Evolutionary conservation across 2,113 vertebrate species (phyloP).

Genomic region (Pleuronectes platessa): DNA sequence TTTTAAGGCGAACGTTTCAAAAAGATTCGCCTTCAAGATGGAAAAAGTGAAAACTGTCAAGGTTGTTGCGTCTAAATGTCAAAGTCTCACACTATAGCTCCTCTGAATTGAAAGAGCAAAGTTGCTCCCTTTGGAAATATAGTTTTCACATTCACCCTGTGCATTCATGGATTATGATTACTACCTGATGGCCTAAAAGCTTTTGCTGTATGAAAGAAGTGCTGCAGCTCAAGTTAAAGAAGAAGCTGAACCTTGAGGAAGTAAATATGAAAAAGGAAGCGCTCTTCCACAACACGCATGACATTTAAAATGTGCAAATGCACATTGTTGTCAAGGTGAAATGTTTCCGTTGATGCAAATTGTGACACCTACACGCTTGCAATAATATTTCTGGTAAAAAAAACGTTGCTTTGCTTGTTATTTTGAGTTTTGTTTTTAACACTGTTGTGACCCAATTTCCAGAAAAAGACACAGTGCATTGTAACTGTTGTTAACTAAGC

Average conservation of each 20-base stretch:
- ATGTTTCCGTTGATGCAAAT: constrained; percentile 13
- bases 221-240: constrained; percentile 25
- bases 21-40: background rate
- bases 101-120: constrained; percentile 43
- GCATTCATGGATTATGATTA: constrained; percentile 39
- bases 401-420: constrained; percentile 28
- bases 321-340: constrained; percentile 8
- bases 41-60: constrained; percentile 30
- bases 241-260: constrained; percentile 32
- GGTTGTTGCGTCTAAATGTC: constrained; percentile 34
- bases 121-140: constrained; percentile 11
- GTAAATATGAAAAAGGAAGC: constrained; percentile 29
- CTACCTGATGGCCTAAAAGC: constrained; percentile 43
- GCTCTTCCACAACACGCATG: constrained; percentile 18
- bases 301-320: constrained; percentile 44
- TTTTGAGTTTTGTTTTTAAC: constrained; percentile 27
- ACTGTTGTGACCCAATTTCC: constrained; percentile 51
- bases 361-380: constrained; percentile 15
- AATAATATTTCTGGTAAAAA: constrained; percentile 5
- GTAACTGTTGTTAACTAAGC: constrained; percentile 35
- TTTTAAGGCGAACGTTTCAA: constrained; percentile 10
- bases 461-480: constrained; percentile 27
- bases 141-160: constrained; percentile 23
- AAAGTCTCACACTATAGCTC: constrained; percentile 31
- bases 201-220: constrained; percentile 20